Evolutionary conservation across 2,797 vertebrate species (phyloP).

Genomic region (Uromys caudimaculatus): DNA sequence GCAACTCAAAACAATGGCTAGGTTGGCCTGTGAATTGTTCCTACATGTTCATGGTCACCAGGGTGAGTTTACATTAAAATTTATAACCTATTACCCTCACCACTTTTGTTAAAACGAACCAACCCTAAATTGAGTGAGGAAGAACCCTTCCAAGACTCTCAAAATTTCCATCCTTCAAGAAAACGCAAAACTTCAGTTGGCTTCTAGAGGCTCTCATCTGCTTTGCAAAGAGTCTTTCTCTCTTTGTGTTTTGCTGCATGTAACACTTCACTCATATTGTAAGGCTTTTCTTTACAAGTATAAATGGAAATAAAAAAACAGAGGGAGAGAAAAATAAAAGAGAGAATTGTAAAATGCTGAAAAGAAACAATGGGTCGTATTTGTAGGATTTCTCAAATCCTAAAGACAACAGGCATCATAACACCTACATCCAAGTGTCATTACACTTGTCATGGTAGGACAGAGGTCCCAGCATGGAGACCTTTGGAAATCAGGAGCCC

Average conservation of each 20-base stretch:
- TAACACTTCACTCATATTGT: background rate
- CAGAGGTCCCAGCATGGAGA: background rate
- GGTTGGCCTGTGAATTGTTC: background rate
- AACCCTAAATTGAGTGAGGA: background rate
- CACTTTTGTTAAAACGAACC: background rate
- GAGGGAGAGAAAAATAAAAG: background rate
- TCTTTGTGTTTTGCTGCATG: background rate
- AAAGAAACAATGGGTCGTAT: background rate
- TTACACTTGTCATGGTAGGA: background rate
- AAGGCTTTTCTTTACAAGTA: background rate
- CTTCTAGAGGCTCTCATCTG: background rate
- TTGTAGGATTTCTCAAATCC: background rate
- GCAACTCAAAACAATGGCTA: background rate
- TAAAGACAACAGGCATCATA: background rate
- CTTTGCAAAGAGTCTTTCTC: background rate
- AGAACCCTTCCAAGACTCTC: background rate
- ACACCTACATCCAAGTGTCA: background rate
- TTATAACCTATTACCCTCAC: background rate
- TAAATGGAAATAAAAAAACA: background rate
- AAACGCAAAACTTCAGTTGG: background rate
- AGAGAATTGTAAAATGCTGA: background rate
- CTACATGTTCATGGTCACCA: too few species aligned
- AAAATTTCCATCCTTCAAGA: background rate
- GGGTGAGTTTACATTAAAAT: background rate
- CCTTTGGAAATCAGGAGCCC: too few species aligned